These are phyloP conservation scores for Drosophila varians DNA, from an alignment of 1,140 invertebrate genomes.

Conservation along the genomic window DNA sequence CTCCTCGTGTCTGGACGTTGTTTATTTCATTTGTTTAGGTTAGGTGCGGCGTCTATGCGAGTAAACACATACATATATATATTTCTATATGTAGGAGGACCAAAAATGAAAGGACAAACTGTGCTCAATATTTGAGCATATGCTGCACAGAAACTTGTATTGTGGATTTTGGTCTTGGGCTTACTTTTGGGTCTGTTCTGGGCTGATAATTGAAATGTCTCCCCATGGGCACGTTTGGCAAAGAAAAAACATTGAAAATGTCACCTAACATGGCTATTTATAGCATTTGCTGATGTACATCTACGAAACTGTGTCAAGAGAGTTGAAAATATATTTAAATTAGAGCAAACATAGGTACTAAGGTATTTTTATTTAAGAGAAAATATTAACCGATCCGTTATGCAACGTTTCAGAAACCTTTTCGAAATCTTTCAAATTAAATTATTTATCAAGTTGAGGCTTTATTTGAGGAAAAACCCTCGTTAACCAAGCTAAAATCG, in stretches of 20 bases:
- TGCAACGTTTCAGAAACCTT: no score
- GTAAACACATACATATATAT: neutral
- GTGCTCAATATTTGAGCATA: slow-evolving; percentile 69
- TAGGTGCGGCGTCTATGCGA: slow-evolving; percentile 9
- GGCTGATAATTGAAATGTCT: slow-evolving; percentile 76
- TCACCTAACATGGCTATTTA: slow-evolving; percentile 8
- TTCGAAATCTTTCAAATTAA: no score
- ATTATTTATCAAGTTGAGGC: no score
- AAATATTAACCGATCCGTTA: no score
- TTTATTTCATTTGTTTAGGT: slow-evolving; percentile 52
- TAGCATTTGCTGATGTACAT: slow-evolving; percentile 5
- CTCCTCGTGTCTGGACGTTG: slow-evolving; percentile 47
- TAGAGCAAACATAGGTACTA: neutral
- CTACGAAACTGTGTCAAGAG: neutral
- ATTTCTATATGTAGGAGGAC: slow-evolving; percentile 9
- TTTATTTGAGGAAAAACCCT: no score
- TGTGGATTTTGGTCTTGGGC: slow-evolving; percentile 29
- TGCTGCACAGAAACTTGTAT: slow-evolving; percentile 32
- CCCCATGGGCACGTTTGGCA: slow-evolving; percentile 53
- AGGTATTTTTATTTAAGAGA: neutral
- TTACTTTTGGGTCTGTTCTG: slow-evolving; percentile 43
- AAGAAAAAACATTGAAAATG: slow-evolving; percentile 6
- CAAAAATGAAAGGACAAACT: slow-evolving; percentile 41
- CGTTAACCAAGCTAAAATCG: no score
- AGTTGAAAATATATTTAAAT: neutral